These are phyloP conservation scores for Gallinago jamesoni DNA, from an alignment of 2,113 vertebrate species.

Conservation along the genomic window DNA sequence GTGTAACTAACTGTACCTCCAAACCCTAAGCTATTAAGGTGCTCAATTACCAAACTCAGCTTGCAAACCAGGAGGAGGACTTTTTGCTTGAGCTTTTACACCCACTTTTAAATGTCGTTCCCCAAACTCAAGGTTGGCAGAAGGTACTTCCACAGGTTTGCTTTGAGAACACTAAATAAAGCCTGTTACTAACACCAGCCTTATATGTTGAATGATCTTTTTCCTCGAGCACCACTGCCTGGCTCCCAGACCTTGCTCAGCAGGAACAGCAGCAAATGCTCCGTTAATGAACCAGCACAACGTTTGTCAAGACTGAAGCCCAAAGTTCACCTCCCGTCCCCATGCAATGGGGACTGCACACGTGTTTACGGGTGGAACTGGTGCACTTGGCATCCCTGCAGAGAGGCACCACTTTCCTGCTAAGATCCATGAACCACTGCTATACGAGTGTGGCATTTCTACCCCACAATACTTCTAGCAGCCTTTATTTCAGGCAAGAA, in stretches of 20 bases:
- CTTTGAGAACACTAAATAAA: not conserved
- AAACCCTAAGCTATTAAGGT: not conserved
- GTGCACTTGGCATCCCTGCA: not conserved
- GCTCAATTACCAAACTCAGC: not conserved
- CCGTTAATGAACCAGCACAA: not conserved
- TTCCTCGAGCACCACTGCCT: not conserved
- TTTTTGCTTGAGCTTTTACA: not conserved
- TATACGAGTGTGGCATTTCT: accelerated
- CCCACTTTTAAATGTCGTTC: not conserved
- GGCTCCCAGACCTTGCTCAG: not conserved
- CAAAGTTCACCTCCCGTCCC: not conserved
- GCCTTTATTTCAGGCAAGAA: not conserved
- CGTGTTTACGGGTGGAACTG: not conserved
- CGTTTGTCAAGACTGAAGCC: not conserved
- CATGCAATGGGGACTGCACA: accelerated
- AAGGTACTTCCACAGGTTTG: not conserved
- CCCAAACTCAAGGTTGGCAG: not conserved
- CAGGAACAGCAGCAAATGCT: not conserved
- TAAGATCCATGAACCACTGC: not conserved
- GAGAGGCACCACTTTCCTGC: not conserved
- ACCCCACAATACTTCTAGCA: not conserved
- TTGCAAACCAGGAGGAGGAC: not conserved
- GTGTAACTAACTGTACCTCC: not conserved
- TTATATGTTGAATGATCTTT: not conserved
- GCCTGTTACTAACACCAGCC: not conserved